phyloP scores from a whole-genome alignment of 2,113 vertebrate species.

The Salvelinus namaycush region DNA sequence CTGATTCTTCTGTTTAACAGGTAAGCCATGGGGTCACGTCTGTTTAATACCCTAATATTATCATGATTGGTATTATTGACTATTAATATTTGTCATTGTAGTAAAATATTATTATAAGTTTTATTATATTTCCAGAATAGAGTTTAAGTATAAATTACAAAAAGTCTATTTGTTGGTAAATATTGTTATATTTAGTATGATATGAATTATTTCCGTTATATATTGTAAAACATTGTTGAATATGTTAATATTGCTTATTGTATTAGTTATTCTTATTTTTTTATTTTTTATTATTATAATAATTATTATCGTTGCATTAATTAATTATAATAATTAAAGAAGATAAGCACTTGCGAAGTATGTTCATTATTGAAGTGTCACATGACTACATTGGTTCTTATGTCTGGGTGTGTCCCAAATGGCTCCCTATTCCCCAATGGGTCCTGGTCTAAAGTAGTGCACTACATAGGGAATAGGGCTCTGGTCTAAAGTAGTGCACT shows the following conservation, averaged over 20 bases:
- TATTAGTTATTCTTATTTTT: conserved; percentile 75
- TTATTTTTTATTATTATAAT: conserved; percentile 78
- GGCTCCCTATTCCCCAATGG: too few relatives aligned
- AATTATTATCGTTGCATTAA: conserved; percentile 87
- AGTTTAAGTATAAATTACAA: conserved; percentile 90
- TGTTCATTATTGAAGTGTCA: too few relatives aligned
- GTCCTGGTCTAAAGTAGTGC: too few relatives aligned
- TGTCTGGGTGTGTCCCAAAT: conserved; percentile 36
- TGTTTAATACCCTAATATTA: conserved; percentile 80
- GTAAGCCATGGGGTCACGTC: conserved; percentile 69
- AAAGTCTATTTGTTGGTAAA: conserved; percentile 90
- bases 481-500: too few relatives aligned
- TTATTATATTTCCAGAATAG: conserved; percentile 98
- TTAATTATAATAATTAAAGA: conserved; percentile 85
- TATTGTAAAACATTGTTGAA: conserved; percentile 90
- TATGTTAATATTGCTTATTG: conserved; percentile 93
- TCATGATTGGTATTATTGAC: conserved; percentile 65
- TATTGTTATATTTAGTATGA: conserved; percentile 98
- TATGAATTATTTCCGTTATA: conserved; percentile 88
- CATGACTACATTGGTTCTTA: conserved; percentile 56
- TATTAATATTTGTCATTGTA: conserved; percentile 79
- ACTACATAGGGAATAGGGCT: too few relatives aligned
- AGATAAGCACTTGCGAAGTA: too few relatives aligned
- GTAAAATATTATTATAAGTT: conserved; percentile 86
- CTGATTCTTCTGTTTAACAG: conserved; percentile 64